phyloP scores from a whole-genome alignment of 1,140 invertebrate species.

The Ceratoteleas bidentatus region DNA sequence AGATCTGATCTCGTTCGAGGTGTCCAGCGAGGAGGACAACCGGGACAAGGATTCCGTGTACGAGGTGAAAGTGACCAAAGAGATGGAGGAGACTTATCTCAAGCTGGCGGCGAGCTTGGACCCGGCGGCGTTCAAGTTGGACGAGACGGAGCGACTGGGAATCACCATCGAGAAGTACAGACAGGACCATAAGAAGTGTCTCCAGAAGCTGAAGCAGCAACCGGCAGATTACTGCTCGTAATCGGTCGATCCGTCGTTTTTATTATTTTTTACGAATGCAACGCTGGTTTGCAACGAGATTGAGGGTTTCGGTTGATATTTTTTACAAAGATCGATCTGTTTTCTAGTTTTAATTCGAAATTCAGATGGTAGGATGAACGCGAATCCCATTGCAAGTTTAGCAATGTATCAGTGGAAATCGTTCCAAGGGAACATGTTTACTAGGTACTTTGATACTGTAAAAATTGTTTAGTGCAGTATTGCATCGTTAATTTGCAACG shows the following conservation, averaged over 20 bases:
- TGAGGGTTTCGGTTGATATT: too few species aligned
- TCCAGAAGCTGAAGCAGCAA: slow-evolving; percentile 69
- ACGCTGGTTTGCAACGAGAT: too few species aligned
- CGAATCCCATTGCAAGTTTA: too few species aligned
- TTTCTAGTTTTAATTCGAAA: too few species aligned
- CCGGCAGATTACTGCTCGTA: slow-evolving; percentile 66
- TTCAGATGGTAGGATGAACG: too few species aligned
- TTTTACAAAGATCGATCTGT: too few species aligned
- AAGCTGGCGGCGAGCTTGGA: slow-evolving; percentile 78
- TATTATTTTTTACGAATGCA: too few species aligned
- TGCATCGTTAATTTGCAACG: too few species aligned
- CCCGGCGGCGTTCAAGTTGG: slow-evolving; percentile 68
- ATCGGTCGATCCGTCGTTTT: slow-evolving; percentile 45
- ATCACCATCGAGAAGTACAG: slow-evolving; percentile 79
- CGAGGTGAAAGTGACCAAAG: slow-evolving; percentile 77
- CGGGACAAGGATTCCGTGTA: slow-evolving; percentile 23
- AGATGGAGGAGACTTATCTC: slow-evolving; percentile 79
- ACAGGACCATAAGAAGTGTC: slow-evolving; percentile 74
- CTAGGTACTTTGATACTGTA: too few species aligned
- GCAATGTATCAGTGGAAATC: too few species aligned
- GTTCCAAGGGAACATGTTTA: too few species aligned
- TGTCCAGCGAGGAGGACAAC: slow-evolving; percentile 64
- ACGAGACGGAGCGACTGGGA: slow-evolving; percentile 63
- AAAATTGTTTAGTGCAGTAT: too few species aligned
- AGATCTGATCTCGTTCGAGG: slow-evolving; percentile 76